Evolutionary conservation across 2,797 vertebrate species (phyloP), one percentile per base, ranked within the genome.

Genomic region (Cossypha heuglini): DNA sequence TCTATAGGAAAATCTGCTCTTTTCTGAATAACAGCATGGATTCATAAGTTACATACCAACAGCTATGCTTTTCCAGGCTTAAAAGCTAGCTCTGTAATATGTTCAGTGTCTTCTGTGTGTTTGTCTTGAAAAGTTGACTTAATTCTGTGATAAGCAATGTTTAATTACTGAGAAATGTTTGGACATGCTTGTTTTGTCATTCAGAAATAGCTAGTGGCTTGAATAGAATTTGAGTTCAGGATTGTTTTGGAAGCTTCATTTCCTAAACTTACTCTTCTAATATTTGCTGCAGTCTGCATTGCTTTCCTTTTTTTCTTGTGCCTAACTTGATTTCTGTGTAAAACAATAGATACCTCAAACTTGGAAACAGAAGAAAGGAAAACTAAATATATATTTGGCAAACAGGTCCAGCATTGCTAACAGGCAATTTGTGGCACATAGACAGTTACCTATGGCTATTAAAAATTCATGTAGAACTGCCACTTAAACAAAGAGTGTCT

Each of bases 231-330:
- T 73, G 62, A 93, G 49, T 77, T 93, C 49, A 57, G 48, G 63
- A 51, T 81, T 89, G 62, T 86, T 96, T 91, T 93, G 86, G 67
- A 92, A 91, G 59, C 75, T 77, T 61, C 54, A 28, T 95, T 94
- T 97, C 74, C 63, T 95, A 49, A 79, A 69, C 67, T 86, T 63
- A 12, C 33, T 84, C 66, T 93, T 91, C 67, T 64, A 21, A 4
- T 86, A 49, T 51, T 94, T 0, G 1, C 85, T 77, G 72, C 51
- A 88, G 87, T 90, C 91, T 92, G 89, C 83, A 10, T 52, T 94
- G 75, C 88, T 93, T 86, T 93, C 63, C 62, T 91, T 83, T 91
- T 81, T 87, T 76, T 37, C 91, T 88, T 82, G 74, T 88, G 88
- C 71, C 68, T 94, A 52, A 82, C 86, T 81, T 76, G 63, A 49